phyloP scores from a whole-genome alignment of 2,797 vertebrate genomes.

The Eleutherodactylus coqui region DNA sequence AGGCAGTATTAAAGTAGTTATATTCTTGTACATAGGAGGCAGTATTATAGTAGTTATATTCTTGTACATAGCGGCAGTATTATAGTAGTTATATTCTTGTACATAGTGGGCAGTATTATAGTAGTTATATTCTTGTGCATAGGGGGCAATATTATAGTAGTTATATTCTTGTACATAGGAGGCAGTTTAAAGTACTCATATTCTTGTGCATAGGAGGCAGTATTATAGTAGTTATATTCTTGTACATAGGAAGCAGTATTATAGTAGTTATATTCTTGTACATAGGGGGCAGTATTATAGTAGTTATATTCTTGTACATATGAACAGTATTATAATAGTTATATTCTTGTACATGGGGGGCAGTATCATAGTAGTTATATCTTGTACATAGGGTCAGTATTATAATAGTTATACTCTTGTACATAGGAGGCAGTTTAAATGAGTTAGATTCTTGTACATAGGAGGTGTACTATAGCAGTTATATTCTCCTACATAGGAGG shows the following conservation, averaged over 20 bases:
- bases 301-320: conserved; percentile 3
- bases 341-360: conserved; percentile 5
- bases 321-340: conserved; percentile 3
- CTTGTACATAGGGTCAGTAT: conserved; percentile 1
- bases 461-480: no score
- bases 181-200: not conserved
- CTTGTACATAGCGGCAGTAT: not conserved
- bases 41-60: conserved; percentile 21
- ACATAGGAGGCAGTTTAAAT: no score
- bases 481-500: no score
- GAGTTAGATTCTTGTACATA: no score
- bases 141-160: conserved; percentile 1
- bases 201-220: conserved; percentile 2
- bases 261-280: conserved; percentile 15
- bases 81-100: no score
- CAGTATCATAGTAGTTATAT: conserved; percentile 15
- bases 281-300: not conserved
- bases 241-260: conserved; percentile 7
- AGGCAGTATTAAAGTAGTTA: not conserved
- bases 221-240: conserved; percentile 22
- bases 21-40: conserved; percentile 5
- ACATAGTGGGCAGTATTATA: no score
- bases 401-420: no score
- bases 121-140: no score
- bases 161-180: not conserved